A percentile compares a stretch with the other conserved stretches of the same genome.
Conservation (phyloP, 2,113 vertebrate species). For the Brienomyrus brachyistius region DNA sequence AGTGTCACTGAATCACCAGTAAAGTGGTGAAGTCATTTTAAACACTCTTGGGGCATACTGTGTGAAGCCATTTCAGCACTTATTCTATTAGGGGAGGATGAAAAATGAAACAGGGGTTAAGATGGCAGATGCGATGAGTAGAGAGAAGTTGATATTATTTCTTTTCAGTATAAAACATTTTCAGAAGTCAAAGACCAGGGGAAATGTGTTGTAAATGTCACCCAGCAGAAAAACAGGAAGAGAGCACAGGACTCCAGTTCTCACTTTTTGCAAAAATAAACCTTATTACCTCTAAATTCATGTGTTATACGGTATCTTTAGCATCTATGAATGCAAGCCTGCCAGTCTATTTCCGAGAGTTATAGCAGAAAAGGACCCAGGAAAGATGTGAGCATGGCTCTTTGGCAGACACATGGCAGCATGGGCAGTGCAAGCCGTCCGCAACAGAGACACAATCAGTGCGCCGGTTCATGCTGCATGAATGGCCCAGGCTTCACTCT, state of each 20-base stretch:
- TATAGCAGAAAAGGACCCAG: neutral
- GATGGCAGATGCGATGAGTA: neutral
- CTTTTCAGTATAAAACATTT: neutral
- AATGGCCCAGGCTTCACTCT: neutral
- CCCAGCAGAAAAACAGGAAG: neutral
- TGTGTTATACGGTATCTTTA: neutral
- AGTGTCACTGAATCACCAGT: neutral
- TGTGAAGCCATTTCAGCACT: neutral
- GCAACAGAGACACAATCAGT: neutral
- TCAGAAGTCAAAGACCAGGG: neutral
- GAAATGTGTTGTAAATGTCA: conserved; percentile 6
- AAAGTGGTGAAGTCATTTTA: neutral
- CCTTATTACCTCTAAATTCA: neutral
- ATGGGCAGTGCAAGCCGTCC: neutral
- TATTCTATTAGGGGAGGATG: neutral
- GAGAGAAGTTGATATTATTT: neutral
- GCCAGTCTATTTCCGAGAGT: neutral
- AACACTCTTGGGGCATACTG: neutral
- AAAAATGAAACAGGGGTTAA: neutral
- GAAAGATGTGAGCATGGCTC: neutral
- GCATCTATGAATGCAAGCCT: neutral
- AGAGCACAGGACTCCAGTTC: neutral
- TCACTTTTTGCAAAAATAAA: neutral
- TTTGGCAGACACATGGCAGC: neutral
- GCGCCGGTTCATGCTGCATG: neutral